Evolutionary conservation across 2,113 vertebrate genomes (phyloP).

Genomic region (Platysternon megacephalum): DNA sequence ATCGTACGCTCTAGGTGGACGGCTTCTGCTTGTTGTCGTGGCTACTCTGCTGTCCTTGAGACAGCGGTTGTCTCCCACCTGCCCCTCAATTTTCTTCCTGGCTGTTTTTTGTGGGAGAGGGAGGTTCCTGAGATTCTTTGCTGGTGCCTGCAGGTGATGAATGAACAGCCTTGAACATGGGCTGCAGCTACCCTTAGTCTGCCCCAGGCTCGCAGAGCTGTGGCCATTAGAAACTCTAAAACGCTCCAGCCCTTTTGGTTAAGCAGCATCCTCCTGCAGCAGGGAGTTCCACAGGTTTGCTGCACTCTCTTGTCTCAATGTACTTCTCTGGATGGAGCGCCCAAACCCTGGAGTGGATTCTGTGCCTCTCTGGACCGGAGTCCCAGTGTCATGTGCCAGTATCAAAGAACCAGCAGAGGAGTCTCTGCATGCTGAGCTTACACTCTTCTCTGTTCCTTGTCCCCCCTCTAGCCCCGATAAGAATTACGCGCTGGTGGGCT

Average conservation of each 20-base stretch:
- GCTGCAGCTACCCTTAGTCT: neutral
- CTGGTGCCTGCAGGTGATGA: neutral
- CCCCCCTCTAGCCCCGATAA: slow-evolving; percentile 82
- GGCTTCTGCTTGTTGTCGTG: too few relatives aligned
- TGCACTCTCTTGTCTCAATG: neutral
- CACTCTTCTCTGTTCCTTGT: neutral
- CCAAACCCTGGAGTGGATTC: neutral
- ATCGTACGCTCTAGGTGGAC: neutral
- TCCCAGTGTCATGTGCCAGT: neutral
- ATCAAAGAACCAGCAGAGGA: neutral
- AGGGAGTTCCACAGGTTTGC: neutral
- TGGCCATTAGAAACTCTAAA: neutral
- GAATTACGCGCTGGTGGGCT: slow-evolving; percentile 83
- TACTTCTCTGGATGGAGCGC: neutral
- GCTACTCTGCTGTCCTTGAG: neutral
- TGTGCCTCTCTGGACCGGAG: neutral
- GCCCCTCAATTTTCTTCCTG: too few relatives aligned
- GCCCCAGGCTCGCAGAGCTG: neutral
- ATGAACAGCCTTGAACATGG: neutral
- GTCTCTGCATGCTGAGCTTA: neutral
- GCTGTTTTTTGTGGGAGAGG: neutral
- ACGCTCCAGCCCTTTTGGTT: neutral
- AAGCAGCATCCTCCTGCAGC: neutral
- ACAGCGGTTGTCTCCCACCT: neutral
- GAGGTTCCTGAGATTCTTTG: neutral